Percentiles rank a stretch among this genome's conserved stretches.
Evolutionary conservation across 2,113 vertebrate genomes (phyloP).

Genomic region (Sorex araneus): DNA sequence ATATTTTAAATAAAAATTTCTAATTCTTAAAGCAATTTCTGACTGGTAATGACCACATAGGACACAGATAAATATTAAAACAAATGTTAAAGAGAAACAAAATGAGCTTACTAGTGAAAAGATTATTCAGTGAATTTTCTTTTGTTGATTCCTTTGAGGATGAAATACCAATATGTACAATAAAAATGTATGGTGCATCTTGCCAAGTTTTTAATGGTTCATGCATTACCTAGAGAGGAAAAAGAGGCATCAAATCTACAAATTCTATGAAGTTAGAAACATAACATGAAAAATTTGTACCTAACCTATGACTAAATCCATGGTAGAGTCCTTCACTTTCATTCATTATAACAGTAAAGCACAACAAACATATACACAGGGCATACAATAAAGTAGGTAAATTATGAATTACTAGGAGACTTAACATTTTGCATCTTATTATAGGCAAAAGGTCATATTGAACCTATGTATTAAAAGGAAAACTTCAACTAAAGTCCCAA

Average conservation of each 20-base stretch:
- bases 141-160: constrained; percentile 83
- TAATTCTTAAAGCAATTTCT: constrained; percentile 46
- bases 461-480: neutral
- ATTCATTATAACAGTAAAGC: neutral
- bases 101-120: constrained; percentile 89
- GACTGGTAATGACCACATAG: neutral
- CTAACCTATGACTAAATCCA: constrained; percentile 36
- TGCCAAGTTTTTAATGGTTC: constrained; percentile 95
- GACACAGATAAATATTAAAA: constrained; percentile 42
- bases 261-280: constrained; percentile 28
- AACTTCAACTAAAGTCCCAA: constrained; percentile 33
- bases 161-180: constrained; percentile 90
- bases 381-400: neutral
- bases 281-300: constrained; percentile 2
- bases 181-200: constrained; percentile 97
- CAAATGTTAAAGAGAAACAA: constrained; percentile 8
- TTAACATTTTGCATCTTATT: neutral
- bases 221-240: constrained; percentile 88
- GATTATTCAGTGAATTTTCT: constrained; percentile 74
- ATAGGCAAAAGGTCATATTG: neutral
- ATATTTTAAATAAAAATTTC: constrained; percentile 44
- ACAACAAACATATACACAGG: neutral
- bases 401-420: constrained; percentile 12
- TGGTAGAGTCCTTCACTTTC: neutral
- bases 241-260: neutral